phyloP scores from a whole-genome alignment of 2,797 vertebrate species.

The Microhierax caerulescens region DNA sequence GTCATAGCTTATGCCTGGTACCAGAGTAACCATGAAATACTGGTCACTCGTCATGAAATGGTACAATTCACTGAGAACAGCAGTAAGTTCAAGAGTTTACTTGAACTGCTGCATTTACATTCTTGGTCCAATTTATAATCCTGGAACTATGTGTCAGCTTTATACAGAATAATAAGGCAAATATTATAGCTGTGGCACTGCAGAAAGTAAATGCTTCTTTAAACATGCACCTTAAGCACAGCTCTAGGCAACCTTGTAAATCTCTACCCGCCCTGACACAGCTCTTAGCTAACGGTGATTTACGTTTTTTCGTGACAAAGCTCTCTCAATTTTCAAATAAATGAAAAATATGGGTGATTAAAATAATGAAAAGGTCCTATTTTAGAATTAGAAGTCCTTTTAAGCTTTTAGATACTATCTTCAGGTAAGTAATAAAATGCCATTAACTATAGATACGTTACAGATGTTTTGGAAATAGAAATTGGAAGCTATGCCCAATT shows the following conservation, averaged over 20 bases:
- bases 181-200: neutral
- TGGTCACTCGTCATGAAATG: neutral
- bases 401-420: neutral
- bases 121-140: constrained; percentile 1
- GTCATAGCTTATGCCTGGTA: neutral
- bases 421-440: neutral
- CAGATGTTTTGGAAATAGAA: neutral
- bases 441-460: neutral
- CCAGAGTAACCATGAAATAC: neutral
- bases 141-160: constrained; percentile 16
- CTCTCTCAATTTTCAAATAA: neutral
- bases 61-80: neutral
- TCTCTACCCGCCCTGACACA: neutral
- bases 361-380: neutral
- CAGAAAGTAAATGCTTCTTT: constrained; percentile 44
- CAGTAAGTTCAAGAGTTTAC: neutral
- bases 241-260: neutral
- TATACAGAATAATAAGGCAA: constrained; percentile 40
- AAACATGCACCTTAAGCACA: neutral
- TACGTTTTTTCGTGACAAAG: neutral
- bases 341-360: neutral
- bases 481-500: neutral
- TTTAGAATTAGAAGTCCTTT: neutral
- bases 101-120: neutral
- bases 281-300: neutral